A percentile compares a stretch with the other conserved stretches of the same genome.
Conservation (phyloP, 53 echinoderm and acorn worm species). For the Crossaster papposus region DNA sequence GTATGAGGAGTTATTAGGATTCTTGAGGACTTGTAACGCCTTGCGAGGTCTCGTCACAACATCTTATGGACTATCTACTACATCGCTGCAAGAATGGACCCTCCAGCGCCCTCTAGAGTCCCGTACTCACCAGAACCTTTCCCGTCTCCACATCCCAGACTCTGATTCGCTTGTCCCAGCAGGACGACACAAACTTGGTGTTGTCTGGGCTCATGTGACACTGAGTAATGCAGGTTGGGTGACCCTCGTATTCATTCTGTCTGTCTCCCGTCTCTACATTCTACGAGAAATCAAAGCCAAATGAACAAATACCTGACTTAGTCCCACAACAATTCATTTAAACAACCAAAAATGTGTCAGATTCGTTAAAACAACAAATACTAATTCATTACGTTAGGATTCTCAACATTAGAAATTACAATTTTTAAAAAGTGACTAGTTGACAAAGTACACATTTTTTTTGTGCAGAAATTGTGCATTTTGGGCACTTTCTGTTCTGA, state of each 20-base stretch:
- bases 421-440: too few species aligned
- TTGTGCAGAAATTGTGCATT: neutral
- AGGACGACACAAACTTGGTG: constrained; percentile 78
- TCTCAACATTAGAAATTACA: too few species aligned
- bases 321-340: neutral
- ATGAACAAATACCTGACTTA: neutral
- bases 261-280: constrained; percentile 84
- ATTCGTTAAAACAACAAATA: too few species aligned
- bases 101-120: neutral
- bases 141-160: constrained; percentile 93
- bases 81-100: neutral
- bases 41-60: too few species aligned
- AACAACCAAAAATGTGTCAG: too few species aligned
- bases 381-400: too few species aligned
- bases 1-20: too few species aligned
- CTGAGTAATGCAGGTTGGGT: constrained; percentile 71
- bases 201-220: constrained; percentile 91
- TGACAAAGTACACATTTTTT: too few species aligned
- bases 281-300: constrained; percentile 37
- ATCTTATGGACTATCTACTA: too few species aligned
- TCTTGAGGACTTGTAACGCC: too few species aligned
- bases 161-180: constrained; percentile 92
- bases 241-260: constrained; percentile 82
- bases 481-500: neutral
- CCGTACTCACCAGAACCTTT: constrained; percentile 74